Percentiles rank a stretch among this genome's conserved stretches.
Evolutionary conservation across 2,113 vertebrate species (phyloP).

Genomic region (Seriola rivoliana): DNA sequence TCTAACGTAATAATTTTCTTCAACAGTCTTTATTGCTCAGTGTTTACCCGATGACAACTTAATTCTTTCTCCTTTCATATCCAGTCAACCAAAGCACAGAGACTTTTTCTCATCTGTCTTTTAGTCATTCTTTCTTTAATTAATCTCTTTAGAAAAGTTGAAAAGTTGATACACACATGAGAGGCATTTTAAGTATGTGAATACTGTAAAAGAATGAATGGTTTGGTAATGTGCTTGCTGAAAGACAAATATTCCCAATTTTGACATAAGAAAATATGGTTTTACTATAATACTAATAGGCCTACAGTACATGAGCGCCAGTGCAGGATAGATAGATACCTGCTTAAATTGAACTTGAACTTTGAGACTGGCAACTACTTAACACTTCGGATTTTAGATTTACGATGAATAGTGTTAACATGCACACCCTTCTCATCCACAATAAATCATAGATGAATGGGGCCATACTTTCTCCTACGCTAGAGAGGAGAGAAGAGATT

Average conservation of each 20-base stretch:
- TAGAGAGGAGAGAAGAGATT: conserved; percentile 58
- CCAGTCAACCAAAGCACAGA: conserved; percentile 14
- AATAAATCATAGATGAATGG: conserved; percentile 54
- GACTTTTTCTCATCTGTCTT: conserved; percentile 43
- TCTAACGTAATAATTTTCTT: background rate
- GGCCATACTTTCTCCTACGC: conserved; percentile 21
- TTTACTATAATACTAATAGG: conserved; percentile 14
- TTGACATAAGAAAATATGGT: background rate
- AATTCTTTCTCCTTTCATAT: conserved; percentile 32
- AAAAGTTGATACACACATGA: conserved; percentile 35
- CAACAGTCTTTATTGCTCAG: conserved; percentile 12
- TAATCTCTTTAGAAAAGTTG: conserved; percentile 49
- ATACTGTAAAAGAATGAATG: background rate
- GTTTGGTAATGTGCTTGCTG: background rate
- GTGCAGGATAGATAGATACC: conserved; percentile 9
- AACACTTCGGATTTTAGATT: conserved; percentile 50
- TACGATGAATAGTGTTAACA: conserved; percentile 49
- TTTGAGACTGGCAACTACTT: conserved; percentile 39
- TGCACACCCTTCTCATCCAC: conserved; percentile 29
- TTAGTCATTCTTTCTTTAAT: conserved; percentile 41
- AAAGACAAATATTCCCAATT: background rate
- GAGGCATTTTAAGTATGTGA: conserved; percentile 13
- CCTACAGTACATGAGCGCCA: background rate
- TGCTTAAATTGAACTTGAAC: conserved; percentile 22
- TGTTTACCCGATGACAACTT: conserved; percentile 14